These are phyloP conservation scores for Empidonax alnorum DNA, from an alignment of 2,113 vertebrate genomes.

Conservation along the genomic window DNA sequence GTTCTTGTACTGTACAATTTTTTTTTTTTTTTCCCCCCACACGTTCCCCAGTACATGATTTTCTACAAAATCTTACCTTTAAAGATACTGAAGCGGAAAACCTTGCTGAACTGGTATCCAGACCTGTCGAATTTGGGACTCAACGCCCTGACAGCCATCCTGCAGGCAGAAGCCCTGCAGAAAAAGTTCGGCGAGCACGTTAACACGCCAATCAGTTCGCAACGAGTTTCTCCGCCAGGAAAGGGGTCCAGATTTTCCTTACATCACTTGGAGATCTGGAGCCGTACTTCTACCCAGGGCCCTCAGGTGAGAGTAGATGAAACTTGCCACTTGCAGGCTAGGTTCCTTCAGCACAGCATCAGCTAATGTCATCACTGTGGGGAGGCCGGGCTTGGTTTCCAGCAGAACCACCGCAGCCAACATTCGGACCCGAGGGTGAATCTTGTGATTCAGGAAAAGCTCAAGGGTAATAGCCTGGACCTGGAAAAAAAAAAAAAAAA, in stretches of 20 bases:
- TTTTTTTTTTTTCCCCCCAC: not conserved
- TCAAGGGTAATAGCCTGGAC: conserved; percentile 62
- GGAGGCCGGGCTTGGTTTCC: conserved; percentile 63
- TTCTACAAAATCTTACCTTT: conserved; percentile 49
- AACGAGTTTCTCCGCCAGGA: not conserved
- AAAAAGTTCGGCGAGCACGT: not conserved
- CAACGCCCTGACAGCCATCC: conserved; percentile 55
- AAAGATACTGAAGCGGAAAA: conserved; percentile 34
- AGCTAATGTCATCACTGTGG: conserved; percentile 36
- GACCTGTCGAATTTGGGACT: conserved; percentile 40
- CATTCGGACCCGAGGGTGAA: conserved; percentile 42
- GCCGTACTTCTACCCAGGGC: conserved; percentile 43
- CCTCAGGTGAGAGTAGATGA: conserved; percentile 62
- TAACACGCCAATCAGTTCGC: not conserved
- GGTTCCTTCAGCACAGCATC: conserved; percentile 62
- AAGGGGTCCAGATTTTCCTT: conserved; percentile 16
- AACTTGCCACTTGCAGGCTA: conserved; percentile 66
- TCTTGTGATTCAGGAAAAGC: conserved; percentile 55
- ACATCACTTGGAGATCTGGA: conserved; percentile 66
- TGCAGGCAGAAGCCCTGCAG: conserved; percentile 65
- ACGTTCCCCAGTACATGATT: not conserved
- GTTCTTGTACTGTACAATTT: not conserved
- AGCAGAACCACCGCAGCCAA: conserved; percentile 51
- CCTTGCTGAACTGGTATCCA: conserved; percentile 44
- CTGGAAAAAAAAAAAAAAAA: conserved; percentile 42